Conservation (phyloP, 2,797 vertebrate genomes). For the Cercopithecus neglectus region DNA sequence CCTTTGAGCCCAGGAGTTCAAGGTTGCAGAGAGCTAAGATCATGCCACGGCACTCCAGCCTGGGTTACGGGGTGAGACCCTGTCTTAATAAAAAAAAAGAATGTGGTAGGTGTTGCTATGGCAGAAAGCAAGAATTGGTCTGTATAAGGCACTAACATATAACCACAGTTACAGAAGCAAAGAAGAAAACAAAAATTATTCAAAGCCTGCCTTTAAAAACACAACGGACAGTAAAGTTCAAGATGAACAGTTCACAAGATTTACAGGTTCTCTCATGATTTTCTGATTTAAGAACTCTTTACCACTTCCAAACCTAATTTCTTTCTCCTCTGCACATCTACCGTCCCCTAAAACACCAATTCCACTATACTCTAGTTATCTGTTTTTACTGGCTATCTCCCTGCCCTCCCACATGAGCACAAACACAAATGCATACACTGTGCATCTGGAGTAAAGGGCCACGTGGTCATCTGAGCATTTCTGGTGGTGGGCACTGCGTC, state of each 20-base stretch:
- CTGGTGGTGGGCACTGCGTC: not conserved
- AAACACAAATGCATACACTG: not conserved
- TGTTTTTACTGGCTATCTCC: not conserved
- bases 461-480: not conserved
- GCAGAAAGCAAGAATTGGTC: not conserved
- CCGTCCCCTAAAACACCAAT: not conserved
- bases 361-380: not conserved
- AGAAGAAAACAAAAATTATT: not conserved
- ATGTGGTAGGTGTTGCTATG: not conserved
- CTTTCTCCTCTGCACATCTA: not conserved
- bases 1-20: not conserved
- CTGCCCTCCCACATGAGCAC: not conserved
- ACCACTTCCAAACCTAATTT: not conserved
- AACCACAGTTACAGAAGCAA: not conserved
- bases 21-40: not conserved
- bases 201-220: not conserved
- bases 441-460: not conserved
- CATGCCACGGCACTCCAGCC: not conserved
- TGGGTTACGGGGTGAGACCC: not conserved
- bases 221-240: not conserved
- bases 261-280: not conserved
- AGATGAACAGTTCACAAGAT: not conserved
- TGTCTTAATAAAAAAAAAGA: not conserved
- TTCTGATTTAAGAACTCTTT: constrained; percentile 14
- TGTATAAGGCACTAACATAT: not conserved